Conservation (phyloP, 2,797 vertebrate species). For the Sebastes trivittatus region DNA sequence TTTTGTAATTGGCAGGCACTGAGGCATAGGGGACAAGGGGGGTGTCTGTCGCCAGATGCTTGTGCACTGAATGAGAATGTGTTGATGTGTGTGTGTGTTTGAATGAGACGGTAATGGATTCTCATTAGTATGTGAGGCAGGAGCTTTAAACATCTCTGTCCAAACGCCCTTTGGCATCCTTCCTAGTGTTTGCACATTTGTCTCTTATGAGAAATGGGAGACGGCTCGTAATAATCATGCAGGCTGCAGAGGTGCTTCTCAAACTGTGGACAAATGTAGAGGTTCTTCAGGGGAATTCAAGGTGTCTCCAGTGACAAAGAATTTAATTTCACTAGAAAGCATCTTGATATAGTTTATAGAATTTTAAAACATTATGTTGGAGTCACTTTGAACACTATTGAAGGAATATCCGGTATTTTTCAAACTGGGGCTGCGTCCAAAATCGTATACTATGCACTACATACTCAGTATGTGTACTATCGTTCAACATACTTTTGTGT, state of each 20-base stretch:
- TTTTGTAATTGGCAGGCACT: slow-evolving; percentile 82
- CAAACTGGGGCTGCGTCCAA: background rate
- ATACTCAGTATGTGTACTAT: too few species aligned
- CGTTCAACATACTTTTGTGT: too few species aligned
- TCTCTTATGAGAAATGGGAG: slow-evolving; percentile 53
- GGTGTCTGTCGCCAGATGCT: slow-evolving; percentile 71
- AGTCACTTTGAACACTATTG: background rate
- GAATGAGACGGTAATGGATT: slow-evolving; percentile 71
- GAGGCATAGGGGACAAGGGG: slow-evolving; percentile 75
- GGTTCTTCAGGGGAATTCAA: slow-evolving; percentile 6
- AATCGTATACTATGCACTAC: too few species aligned
- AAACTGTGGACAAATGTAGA: background rate
- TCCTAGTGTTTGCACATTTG: slow-evolving; percentile 62
- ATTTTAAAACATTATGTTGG: background rate
- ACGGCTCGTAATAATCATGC: slow-evolving; percentile 51
- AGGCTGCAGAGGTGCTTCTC: slow-evolving; percentile 14
- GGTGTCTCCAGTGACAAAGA: background rate
- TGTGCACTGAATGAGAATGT: slow-evolving; percentile 73
- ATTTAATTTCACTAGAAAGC: slow-evolving; percentile 1
- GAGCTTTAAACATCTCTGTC: slow-evolving; percentile 77
- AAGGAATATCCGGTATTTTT: background rate
- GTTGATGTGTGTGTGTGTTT: slow-evolving; percentile 34
- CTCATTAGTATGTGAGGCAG: slow-evolving; percentile 78
- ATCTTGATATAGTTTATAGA: background rate
- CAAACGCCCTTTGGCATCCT: slow-evolving; percentile 69